Percentiles rank a stretch among this genome's conserved stretches.
Conservation (phyloP, 2,888 invertebrate genomes). For the Germaria angustata region DNA sequence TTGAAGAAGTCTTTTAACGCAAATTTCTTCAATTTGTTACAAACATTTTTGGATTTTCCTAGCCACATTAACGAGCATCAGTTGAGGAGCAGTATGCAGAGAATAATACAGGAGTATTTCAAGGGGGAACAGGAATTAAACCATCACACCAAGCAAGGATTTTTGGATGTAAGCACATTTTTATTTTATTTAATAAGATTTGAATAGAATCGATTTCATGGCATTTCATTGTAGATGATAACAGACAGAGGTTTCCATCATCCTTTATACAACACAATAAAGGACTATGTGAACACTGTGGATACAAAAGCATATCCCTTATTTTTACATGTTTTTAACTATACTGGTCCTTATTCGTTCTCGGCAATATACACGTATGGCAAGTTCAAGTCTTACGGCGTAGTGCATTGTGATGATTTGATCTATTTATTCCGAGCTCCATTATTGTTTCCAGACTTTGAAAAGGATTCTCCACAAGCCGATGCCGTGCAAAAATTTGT, state of each 20-base stretch:
- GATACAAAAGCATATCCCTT: slow-evolving; percentile 75
- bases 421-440: slow-evolving; percentile 81
- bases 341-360: slow-evolving; percentile 79
- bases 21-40: no score
- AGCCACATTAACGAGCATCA: slow-evolving; percentile 47
- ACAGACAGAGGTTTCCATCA: slow-evolving; percentile 81
- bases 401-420: slow-evolving; percentile 82
- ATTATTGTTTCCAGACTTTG: slow-evolving; percentile 78
- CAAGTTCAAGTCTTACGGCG: slow-evolving; percentile 71
- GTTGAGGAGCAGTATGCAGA: slow-evolving; percentile 64
- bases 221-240: slow-evolving; percentile 77
- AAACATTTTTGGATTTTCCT: slow-evolving; percentile 76
- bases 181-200: no score
- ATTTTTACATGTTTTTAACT: slow-evolving; percentile 81
- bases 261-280: slow-evolving; percentile 78
- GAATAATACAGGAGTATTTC: slow-evolving; percentile 74
- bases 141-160: slow-evolving; percentile 71
- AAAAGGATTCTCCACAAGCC: slow-evolving; percentile 74
- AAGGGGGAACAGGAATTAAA: slow-evolving; percentile 72
- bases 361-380: slow-evolving; percentile 79
- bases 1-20: no score
- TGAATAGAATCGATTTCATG: no score
- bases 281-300: slow-evolving; percentile 69
- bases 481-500: slow-evolving; percentile 78
- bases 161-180: slow-evolving; percentile 71